Base-by-base conservation (phyloP, 2,113 vertebrate genomes). In the Oryzias javanicus region DNA sequence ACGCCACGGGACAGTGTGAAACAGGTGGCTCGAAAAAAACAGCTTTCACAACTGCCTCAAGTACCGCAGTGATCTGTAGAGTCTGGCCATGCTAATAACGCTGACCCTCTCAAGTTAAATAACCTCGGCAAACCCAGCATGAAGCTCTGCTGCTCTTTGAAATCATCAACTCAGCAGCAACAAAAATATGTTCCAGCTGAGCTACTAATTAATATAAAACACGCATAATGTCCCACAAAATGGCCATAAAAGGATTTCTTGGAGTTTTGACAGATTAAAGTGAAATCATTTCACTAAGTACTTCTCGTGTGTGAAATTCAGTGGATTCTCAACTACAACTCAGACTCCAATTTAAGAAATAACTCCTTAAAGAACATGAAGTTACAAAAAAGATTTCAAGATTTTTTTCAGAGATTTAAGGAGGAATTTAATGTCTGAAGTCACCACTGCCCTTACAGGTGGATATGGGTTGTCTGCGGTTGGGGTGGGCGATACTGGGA, bases 11-110 rank as follows among this genome's bases (percentile, higher is more conserved):
- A 42, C 55, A 77, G 54, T 41, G 54, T 42, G 40, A 44, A 46
- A 77, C 68, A 76, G 52, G 74, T 76, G 70, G 74, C 55, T 68
- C 48, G 19, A 55, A 57, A 45, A 55, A 64, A 72, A 74, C 67
- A 64, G 20, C 60, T 55, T 58, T 68, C 42, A 44, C 56, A 76
- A 70, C 72, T 73, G 67, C 82, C 55, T 84, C 27, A 58, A 74
- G 79, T 60, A 76, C 51, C 60, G 46, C 29, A 58, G 64, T 49
- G 54, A 72, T 67, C 58, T 59, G 60, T 24, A 14, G 64, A 72
- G 58, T 74, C 78, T 55, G 49, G 13, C 63, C 68, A 64, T 69
- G 67, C 74, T 82, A 82, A 85, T 79, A 79, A 74, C 19, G 15
- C 47, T 71, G 74, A 80, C 80, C 24, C 45, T 53, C 70, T 68